phyloP scores from a whole-genome alignment of 30 jellyfish, hydroid and myxozoan genomes.

The Hydractinia symbiolongicarpus region DNA sequence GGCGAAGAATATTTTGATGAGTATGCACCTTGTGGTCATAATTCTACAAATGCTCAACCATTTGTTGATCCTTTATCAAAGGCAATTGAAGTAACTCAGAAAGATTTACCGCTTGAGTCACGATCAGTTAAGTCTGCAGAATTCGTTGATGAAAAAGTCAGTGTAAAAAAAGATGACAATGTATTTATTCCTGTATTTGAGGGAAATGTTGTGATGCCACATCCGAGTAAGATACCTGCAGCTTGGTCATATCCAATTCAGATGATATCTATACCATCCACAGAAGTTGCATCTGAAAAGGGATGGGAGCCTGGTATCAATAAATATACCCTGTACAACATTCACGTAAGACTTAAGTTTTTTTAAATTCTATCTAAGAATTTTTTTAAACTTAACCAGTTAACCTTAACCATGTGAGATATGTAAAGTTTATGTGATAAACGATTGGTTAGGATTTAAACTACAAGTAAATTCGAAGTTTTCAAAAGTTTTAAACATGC shows the following conservation, averaged over 20 bases:
- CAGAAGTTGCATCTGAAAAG: conserved; percentile 88
- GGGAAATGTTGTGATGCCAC: conserved; percentile 82
- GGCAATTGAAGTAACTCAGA: conserved; percentile 32
- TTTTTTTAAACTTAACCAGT: not conserved
- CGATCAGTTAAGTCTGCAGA: conserved; percentile 23
- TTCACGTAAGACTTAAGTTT: conserved; percentile 78
- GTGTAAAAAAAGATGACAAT: conserved; percentile 4
- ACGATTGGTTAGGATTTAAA: not conserved
- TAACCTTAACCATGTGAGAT: too few relatives aligned
- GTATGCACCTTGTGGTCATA: conserved; percentile 45
- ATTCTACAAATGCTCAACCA: conserved; percentile 16
- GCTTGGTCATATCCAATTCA: conserved; percentile 93
- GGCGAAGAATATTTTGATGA: conserved; percentile 31
- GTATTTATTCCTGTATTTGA: conserved; percentile 50
- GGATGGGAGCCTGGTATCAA: conserved; percentile 99
- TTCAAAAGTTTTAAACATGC: too few relatives aligned
- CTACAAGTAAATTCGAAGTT: too few relatives aligned
- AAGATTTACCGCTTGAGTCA: conserved; percentile 19
- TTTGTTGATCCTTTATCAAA: conserved; percentile 28
- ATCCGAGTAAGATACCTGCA: conserved; percentile 75
- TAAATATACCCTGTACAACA: conserved; percentile 75
- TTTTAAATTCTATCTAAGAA: not conserved
- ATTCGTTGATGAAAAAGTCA: not conserved
- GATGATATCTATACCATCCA: conserved; percentile 81
- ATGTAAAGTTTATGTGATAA: too few relatives aligned